phyloP scores from a whole-genome alignment of 1,140 invertebrate species.

The Aphelinus certus region DNA sequence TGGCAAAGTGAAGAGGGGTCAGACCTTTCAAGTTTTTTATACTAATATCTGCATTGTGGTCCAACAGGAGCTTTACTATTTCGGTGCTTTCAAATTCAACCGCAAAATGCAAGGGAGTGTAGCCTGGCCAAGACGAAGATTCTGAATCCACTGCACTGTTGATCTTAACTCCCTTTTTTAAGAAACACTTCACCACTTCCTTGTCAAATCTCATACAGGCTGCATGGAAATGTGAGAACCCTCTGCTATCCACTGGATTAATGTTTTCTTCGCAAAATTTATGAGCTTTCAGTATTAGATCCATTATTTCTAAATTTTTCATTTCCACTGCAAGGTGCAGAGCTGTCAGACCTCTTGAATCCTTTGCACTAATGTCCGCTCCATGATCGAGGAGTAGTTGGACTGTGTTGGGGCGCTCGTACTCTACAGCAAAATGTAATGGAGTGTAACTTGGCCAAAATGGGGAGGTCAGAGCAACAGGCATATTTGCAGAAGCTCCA shows the following conservation, averaged over 20 bases:
- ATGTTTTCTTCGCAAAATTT: neutral
- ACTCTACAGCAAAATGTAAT: neutral
- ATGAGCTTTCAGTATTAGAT: conserved; percentile 6
- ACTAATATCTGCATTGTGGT: neutral
- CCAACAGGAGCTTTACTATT: neutral
- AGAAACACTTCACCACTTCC: neutral
- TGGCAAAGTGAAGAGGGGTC: conserved; percentile 10
- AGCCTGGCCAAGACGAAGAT: neutral
- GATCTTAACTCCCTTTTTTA: neutral
- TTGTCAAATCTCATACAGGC: conserved; percentile 11
- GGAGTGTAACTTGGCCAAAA: conserved; percentile 1
- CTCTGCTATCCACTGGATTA: conserved; percentile 10
- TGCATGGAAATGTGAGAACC: conserved; percentile 20
- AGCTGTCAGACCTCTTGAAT: too few relatives aligned
- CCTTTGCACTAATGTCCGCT: too few relatives aligned
- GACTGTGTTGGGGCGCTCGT: neutral
- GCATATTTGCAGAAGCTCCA: neutral
- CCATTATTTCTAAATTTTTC: neutral
- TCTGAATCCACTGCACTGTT: neutral
- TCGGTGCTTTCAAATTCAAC: neutral
- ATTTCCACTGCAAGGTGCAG: too few relatives aligned
- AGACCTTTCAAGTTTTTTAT: neutral
- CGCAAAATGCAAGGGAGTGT: conserved; percentile 13
- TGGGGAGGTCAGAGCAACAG: neutral
- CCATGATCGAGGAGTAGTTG: neutral